Conservation (phyloP, 2,113 vertebrate genomes). For the Laterallus jamaicensis region DNA sequence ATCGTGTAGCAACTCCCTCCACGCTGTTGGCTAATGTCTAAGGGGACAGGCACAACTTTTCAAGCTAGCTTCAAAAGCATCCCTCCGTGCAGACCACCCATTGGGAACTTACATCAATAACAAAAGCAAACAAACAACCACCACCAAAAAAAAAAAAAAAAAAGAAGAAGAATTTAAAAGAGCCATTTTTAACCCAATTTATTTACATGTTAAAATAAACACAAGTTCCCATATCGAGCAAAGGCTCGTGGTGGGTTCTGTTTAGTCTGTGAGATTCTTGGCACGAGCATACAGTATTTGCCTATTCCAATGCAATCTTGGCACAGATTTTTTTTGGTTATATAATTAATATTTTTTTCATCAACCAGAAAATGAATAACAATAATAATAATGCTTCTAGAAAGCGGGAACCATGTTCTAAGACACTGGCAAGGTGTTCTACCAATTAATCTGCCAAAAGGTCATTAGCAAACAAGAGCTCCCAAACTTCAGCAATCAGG, state of each 20-base stretch:
- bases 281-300: background rate
- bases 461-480: background rate
- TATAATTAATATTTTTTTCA: slow-evolving; percentile 19
- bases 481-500: slow-evolving; percentile 15
- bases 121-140: background rate
- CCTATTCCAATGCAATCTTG: slow-evolving; percentile 41
- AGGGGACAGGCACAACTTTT: background rate
- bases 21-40: background rate
- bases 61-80: slow-evolving; percentile 53
- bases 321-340: background rate
- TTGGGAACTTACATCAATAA: background rate
- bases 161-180: background rate
- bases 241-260: slow-evolving; percentile 34
- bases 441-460: slow-evolving; percentile 44
- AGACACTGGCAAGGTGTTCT: slow-evolving; percentile 26
- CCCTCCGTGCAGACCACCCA: slow-evolving; percentile 1
- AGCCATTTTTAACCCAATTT: slow-evolving; percentile 14
- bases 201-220: slow-evolving; percentile 47
- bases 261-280: slow-evolving; percentile 52
- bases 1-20: background rate
- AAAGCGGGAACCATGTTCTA: background rate
- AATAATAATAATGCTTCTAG: background rate
- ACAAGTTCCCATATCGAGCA: background rate
- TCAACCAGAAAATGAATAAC: background rate
- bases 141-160: background rate